Evolutionary conservation across 2,888 invertebrate species (phyloP).

Genomic region (Dicranocentrus wangi): DNA sequence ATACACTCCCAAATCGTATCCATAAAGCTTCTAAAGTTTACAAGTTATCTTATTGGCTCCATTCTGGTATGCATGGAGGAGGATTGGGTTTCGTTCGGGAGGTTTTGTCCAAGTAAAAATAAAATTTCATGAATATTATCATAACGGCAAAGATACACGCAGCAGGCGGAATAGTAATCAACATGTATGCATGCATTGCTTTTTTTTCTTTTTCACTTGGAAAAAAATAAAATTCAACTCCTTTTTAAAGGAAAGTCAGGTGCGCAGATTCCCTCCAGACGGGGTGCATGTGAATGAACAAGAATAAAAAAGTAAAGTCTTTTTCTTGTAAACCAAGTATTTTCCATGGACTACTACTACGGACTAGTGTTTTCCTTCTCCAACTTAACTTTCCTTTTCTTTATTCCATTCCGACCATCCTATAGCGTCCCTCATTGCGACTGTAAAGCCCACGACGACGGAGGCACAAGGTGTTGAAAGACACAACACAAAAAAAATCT

Average conservation of each 20-base stretch:
- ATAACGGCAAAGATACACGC: conserved; percentile 7
- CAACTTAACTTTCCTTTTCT: too few relatives aligned
- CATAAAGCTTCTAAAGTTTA: too few relatives aligned
- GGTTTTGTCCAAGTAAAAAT: neutral
- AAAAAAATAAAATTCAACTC: neutral
- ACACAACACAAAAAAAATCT: conserved; percentile 1
- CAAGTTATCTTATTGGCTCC: too few relatives aligned
- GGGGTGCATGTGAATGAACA: conserved; percentile 11
- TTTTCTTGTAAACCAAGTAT: neutral
- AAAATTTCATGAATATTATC: conserved; percentile 15
- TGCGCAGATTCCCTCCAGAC: conserved; percentile 17
- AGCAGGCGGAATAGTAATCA: conserved; percentile 7
- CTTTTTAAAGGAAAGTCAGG: conserved; percentile 7
- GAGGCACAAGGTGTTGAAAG: neutral
- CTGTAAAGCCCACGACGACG: neutral
- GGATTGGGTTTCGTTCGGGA: too few relatives aligned
- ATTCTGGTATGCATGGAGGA: too few relatives aligned
- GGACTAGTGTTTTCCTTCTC: too few relatives aligned
- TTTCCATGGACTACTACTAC: too few relatives aligned
- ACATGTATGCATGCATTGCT: neutral
- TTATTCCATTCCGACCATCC: too few relatives aligned
- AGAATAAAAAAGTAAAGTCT: neutral
- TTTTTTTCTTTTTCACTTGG: neutral
- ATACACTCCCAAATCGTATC: too few relatives aligned
- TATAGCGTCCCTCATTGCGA: too few relatives aligned